A percentile compares a stretch with the other conserved stretches of the same genome.
Conservation (phyloP, 2,797 vertebrate genomes). For the Selene dorsalis region DNA sequence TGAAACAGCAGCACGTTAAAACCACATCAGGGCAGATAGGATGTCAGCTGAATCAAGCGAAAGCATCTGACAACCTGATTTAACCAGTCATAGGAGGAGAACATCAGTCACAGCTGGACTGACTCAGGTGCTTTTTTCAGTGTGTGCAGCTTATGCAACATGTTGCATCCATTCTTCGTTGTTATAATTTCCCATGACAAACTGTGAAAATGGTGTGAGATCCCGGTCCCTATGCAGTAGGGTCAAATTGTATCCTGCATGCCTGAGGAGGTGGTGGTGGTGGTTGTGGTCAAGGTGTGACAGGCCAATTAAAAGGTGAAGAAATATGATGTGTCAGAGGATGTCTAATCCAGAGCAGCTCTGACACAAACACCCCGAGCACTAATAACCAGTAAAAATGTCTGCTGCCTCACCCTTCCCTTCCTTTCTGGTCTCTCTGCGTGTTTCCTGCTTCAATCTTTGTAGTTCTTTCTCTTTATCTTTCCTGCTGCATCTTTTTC, state of each 20-base stretch:
- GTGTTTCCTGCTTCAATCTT: not conserved
- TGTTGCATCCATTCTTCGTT: not conserved
- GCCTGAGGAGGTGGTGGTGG: constrained; percentile 13
- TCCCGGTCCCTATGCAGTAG: constrained; percentile 21
- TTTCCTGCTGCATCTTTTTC: not conserved
- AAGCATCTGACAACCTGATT: not conserved
- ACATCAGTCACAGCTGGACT: not conserved
- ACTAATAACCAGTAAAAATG: constrained; percentile 49
- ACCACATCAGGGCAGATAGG: too few relatives aligned
- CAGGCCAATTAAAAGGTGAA: constrained; percentile 72
- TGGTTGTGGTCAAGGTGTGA: constrained; percentile 35
- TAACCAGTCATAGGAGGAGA: not conserved
- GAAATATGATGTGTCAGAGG: constrained; percentile 59
- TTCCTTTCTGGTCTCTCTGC: not conserved
- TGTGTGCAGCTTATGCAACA: not conserved
- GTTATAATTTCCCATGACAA: not conserved
- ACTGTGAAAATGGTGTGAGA: constrained; percentile 8
- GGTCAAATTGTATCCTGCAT: not conserved
- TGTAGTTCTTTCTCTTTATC: not conserved
- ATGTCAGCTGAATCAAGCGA: not conserved
- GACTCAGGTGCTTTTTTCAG: not conserved
- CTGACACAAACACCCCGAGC: constrained; percentile 40
- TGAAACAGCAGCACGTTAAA: too few relatives aligned
- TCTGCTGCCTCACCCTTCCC: constrained; percentile 3
- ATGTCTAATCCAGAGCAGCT: constrained; percentile 32